phyloP scores from a whole-genome alignment of 2,888 invertebrate genomes.

The Liodrosophila aerea region DNA sequence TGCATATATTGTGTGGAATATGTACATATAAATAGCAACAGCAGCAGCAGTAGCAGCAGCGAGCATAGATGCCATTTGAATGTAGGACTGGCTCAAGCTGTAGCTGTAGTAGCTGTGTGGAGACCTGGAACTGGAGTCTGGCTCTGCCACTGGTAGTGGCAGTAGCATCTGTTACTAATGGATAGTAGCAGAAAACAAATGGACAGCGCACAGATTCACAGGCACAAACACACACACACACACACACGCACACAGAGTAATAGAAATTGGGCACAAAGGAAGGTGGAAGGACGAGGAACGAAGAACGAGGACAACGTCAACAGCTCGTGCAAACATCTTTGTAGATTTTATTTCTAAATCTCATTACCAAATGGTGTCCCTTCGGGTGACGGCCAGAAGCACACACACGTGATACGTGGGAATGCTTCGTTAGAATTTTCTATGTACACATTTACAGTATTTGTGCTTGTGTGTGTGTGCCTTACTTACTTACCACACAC shows the following conservation, averaged over 20 bases:
- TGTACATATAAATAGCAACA: constrained; percentile 60
- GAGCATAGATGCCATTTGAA: constrained; percentile 71
- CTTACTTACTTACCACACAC: constrained; percentile 31
- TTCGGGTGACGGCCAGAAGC: constrained; percentile 38
- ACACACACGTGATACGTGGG: constrained; percentile 39
- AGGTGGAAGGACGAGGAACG: not conserved
- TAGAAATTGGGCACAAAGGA: not conserved
- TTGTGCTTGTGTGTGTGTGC: constrained; percentile 29
- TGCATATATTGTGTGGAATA: constrained; percentile 46
- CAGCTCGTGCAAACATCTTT: constrained; percentile 77
- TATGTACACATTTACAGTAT: constrained; percentile 1
- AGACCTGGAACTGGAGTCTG: constrained; percentile 7
- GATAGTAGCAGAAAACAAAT: constrained; percentile 77
- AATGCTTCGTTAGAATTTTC: constrained; percentile 5
- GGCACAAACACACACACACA: constrained; percentile 5
- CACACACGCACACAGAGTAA: constrained; percentile 6
- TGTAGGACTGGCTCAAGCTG: constrained; percentile 39
- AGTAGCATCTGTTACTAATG: constrained; percentile 75
- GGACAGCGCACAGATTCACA: constrained; percentile 69
- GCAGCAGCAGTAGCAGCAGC: constrained; percentile 52
- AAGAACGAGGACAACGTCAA: constrained; percentile 52
- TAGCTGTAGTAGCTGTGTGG: constrained; percentile 4
- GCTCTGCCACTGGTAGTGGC: constrained; percentile 57
- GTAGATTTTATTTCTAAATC: constrained; percentile 77
- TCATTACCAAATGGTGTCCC: constrained; percentile 78